Evolutionary conservation across 2,888 invertebrate genomes (phyloP).

Genomic region (Xanthorhoe spadicearia): DNA sequence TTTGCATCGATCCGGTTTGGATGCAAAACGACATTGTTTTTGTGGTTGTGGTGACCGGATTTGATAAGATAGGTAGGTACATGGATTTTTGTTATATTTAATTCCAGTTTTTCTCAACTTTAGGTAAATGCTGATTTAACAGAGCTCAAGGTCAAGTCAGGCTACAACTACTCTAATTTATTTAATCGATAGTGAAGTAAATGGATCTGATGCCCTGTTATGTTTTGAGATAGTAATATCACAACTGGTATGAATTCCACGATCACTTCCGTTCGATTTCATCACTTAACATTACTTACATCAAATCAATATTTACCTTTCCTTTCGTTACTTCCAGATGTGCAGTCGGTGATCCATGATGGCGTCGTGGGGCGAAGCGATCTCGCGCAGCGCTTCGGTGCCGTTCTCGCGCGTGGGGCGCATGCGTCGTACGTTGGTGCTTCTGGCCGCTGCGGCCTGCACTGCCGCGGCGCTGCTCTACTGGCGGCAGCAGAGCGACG

Average conservation of each 20-base stretch:
- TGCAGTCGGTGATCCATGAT: constrained; percentile 51
- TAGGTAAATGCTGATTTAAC: neutral
- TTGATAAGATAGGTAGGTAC: neutral
- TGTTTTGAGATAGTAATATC: neutral
- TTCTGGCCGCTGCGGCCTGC: constrained; percentile 83
- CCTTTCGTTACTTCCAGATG: constrained; percentile 53
- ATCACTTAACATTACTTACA: too few relatives aligned
- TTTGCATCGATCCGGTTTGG: constrained; percentile 13
- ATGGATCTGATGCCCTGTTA: neutral
- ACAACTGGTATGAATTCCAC: neutral
- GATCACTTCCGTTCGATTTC: too few relatives aligned
- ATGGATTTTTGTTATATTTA: neutral
- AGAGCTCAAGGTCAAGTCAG: neutral
- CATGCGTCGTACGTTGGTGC: constrained; percentile 83
- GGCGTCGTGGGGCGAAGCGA: constrained; percentile 71
- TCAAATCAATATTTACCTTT: neutral
- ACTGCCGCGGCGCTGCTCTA: constrained; percentile 85
- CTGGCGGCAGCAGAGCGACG: constrained; percentile 85
- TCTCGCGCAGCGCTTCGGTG: constrained; percentile 79
- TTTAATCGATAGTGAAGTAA: neutral
- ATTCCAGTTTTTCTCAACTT: neutral
- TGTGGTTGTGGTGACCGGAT: neutral
- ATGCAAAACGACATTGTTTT: too few relatives aligned
- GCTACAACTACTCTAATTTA: neutral
- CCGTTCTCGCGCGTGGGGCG: constrained; percentile 80